Evolutionary conservation across 2,888 invertebrate genomes (phyloP), one percentile per base, ranked within the genome.

Genomic region (Eristalis tenax): DNA sequence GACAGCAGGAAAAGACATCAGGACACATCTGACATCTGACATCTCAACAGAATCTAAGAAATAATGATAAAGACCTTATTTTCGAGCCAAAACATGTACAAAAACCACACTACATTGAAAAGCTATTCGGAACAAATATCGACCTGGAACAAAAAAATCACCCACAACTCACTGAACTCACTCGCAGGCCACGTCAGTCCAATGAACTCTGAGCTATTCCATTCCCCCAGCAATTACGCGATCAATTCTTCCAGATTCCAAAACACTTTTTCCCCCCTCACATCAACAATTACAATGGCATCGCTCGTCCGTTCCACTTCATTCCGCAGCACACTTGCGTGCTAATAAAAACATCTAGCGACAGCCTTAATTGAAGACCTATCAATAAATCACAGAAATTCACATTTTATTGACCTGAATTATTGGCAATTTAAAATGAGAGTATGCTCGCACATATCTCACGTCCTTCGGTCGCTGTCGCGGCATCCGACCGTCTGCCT

Each of bases 361-460:
- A 74, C 82, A 86, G 86, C 71, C 86, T 83, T 86, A 79, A 79
- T 83, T 83, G 70, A 71, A 83, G 86, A 83, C 82, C 83, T 83
- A 83, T 83, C 83, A 86, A 86, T 83, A 86, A 86, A 83, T 86
- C 86, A 86, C 81, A 86, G 70, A 84, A 77, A 85, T 81, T 81
- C 81, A 78, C 83, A 86, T 86, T 86, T 86, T 86, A 86, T 86
- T 86, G 83, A 83, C 86, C 86, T 86, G 78, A 86, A 86, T 86
- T 86, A 83, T 79, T 79, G 78, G 69, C 86, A 86, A 86, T 86
- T 86, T 82, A 86, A 83, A 83, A 66, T 77, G 81, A 71, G 69
- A 73, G 73, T 77, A 56, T 64, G 32, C 32, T 32, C 32, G 32
- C 10, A 43, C 43, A 78, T 69, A 59, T 80, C 66, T 3, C 66